Base-by-base conservation (phyloP, 2,888 invertebrate species). In the Digitonthophagus gazella region DNA sequence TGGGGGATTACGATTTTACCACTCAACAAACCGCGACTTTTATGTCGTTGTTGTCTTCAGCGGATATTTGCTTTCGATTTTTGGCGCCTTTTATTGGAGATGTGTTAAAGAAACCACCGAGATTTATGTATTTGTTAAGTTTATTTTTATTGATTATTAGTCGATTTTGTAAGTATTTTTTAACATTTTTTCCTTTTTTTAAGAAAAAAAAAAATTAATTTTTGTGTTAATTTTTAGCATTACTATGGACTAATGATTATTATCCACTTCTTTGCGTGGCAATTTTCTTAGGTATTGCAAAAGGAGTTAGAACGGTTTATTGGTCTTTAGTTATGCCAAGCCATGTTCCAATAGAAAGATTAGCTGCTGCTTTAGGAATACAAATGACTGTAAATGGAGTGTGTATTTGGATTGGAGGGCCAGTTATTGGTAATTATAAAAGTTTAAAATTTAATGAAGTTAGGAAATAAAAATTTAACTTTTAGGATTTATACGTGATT, bases 311-410 rank as follows among this genome's bases (percentile, higher is more conserved):
- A 71, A 88, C 90, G 0, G 90, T 91, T 0, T 91, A 89, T 76
- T 88, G 90, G 86, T 85, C 87, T 61, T 81, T 91, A 14, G 87
- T 91, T 2, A 88, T 91, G 69, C 91, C 91, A 0, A 87, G 83
- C 76, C 87, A 91, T 75, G 89, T 91, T 3, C 89, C 90, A 0
- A 80, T 91, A 44, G 88, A 91, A 66, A 83, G 88, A 74, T 80
- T 91, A 16, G 86, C 91, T 1, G 87, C 88, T 61, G 91, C 91
- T 1, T 87, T 88, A 3, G 90, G 90, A 2, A 87, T 91, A 57
- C 91, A 91, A 78, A 90, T 89, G 87, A 85, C 91, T 71, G 84
- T 86, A 69, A 91, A 91, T 78, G 91, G 91, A 15, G 78, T 89
- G 54, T 83, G 88, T 63, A 85, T 90, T 58, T 81, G 89, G 65